These are phyloP conservation scores for Pipistrellus kuhlii DNA, from an alignment of 2,797 vertebrate genomes.

Conservation along the genomic window DNA sequence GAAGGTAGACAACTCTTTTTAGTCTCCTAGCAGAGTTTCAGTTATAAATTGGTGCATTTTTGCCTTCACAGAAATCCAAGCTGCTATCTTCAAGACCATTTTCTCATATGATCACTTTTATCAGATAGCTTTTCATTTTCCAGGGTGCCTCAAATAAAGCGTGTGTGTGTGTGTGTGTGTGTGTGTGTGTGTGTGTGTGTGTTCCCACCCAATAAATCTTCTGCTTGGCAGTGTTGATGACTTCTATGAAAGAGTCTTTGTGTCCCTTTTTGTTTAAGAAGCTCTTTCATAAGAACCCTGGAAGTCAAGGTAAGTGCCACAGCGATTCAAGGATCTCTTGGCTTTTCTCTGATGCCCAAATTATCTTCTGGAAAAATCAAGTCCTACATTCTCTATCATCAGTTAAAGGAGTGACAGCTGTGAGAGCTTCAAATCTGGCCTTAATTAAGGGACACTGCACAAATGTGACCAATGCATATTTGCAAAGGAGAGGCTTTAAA, in stretches of 20 bases:
- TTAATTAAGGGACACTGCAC: slow-evolving; percentile 79
- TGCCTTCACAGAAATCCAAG: slow-evolving; percentile 22
- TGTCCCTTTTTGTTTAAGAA: slow-evolving; percentile 73
- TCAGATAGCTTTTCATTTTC: slow-evolving; percentile 81
- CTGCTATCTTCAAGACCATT: slow-evolving; percentile 81
- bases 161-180: neutral
- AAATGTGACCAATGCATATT: slow-evolving; percentile 80
- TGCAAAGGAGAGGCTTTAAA: slow-evolving; percentile 80
- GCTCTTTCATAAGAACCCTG: slow-evolving; percentile 75
- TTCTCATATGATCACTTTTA: slow-evolving; percentile 81
- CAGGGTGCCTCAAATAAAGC: slow-evolving; percentile 78
- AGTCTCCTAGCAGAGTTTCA: slow-evolving; percentile 1
- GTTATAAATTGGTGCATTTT: slow-evolving; percentile 45
- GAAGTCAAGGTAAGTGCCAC: slow-evolving; percentile 77
- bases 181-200: neutral
- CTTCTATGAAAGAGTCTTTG: slow-evolving; percentile 82
- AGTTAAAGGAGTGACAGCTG: slow-evolving; percentile 81
- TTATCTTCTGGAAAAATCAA: slow-evolving; percentile 72
- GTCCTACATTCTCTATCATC: slow-evolving; percentile 59
- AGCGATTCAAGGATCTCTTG: slow-evolving; percentile 69
- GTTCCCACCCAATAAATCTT: slow-evolving; percentile 81
- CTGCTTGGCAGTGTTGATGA: slow-evolving; percentile 73
- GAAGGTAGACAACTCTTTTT: slow-evolving; percentile 38
- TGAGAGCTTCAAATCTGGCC: slow-evolving; percentile 81
- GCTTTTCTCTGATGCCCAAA: slow-evolving; percentile 79